Base-by-base conservation (phyloP, 2,113 vertebrate species). In the Craseonycteris thonglongyai region DNA sequence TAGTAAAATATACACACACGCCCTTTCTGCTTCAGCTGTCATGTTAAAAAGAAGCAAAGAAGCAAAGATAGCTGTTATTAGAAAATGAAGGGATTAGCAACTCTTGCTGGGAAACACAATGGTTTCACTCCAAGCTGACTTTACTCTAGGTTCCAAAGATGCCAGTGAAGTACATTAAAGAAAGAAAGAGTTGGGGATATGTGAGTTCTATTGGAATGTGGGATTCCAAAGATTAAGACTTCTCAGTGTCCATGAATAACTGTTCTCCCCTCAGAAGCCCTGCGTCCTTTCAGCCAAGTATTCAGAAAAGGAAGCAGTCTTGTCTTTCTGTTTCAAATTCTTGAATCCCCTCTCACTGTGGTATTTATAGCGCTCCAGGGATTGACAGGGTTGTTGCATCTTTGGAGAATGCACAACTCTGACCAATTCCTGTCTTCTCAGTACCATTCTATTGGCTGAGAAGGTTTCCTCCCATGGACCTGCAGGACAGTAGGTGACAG, bases 11-110 rank as follows among this genome's bases (percentile, higher is more conserved):
- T 33, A 85, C 12, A 42, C 0, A 6, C 79, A 59, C 30, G 28
- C 26, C 54, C 38, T 38, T 69, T 83, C 54, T 65, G 59, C 45
- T 68, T 85, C 61, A 51, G 54, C 76, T 54, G 76, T 81, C 47
- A 75, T 75, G 95, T 49, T 35, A 69, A 80, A 80, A 74, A 90
- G 74, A 84, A 85, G 71, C 40, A 80, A 74, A 90, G 74, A 84
- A 85, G 71, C 40, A 35, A 59, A 47, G n/a, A 49, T 35, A 30
- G 40, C 38, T 33, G 47, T 56, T 68, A 42, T 24, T 61, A 85
- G 88, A 42, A 82, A 68, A 47, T 65, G 71, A 74, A 78, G 74
- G 28, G 68, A 66, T 78, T 72, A 65, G 66, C n/a, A 40, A 83
- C 30, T n/a, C 26, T 95, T 0, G 2, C 33, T 56, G 74, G 40